Conservation (phyloP, 2,113 vertebrate species). For the Lepus europaeus region DNA sequence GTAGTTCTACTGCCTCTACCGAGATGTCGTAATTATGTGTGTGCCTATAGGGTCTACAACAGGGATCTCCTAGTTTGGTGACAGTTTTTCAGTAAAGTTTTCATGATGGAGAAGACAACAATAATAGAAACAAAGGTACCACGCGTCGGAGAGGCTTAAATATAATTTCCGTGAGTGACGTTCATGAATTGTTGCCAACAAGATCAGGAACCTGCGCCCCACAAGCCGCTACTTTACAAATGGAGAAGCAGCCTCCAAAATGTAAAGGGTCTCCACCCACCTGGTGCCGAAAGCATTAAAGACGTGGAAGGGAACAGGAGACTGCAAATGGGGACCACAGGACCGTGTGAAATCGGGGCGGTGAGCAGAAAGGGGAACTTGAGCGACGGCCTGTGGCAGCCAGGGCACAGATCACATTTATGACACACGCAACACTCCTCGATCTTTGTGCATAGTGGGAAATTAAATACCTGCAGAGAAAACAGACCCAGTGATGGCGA, state of each 20-base stretch:
- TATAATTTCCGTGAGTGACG: background rate
- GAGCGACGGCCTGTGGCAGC: background rate
- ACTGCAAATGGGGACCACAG: no score
- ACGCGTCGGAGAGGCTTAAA: no score
- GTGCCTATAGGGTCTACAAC: no score
- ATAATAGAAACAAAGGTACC: background rate
- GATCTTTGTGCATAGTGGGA: background rate
- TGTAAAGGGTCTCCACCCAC: background rate
- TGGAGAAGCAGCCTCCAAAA: background rate
- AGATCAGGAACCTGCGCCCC: background rate
- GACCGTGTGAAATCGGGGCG: background rate
- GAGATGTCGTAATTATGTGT: no score
- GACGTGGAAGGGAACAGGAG: background rate
- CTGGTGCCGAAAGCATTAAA: no score
- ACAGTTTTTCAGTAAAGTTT: no score
- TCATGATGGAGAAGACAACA: no score
- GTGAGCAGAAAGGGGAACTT: no score
- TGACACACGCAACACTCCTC: background rate
- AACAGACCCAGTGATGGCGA: background rate
- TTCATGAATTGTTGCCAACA: background rate
- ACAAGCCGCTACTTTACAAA: background rate
- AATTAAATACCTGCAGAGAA: background rate
- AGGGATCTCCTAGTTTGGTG: no score
- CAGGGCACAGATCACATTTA: background rate
- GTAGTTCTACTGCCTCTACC: no score